These are phyloP conservation scores for Thaumetopoea pityocampa DNA, from an alignment of 1,140 invertebrate genomes.

Conservation along the genomic window DNA sequence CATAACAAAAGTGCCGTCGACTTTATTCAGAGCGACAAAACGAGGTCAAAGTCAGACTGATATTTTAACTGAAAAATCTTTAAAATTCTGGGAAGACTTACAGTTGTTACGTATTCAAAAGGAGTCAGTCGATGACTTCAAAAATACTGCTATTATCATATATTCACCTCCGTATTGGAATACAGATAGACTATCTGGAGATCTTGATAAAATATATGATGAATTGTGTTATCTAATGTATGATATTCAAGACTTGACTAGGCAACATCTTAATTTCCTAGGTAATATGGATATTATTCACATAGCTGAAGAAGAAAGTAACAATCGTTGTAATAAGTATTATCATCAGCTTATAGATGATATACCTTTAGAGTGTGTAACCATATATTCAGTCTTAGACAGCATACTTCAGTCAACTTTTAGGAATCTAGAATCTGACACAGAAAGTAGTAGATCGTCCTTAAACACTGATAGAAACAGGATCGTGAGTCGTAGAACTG, in stretches of 20 bases:
- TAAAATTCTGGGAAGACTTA: slow-evolving; percentile 58
- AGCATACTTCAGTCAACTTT: slow-evolving; percentile 61
- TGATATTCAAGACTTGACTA: slow-evolving; percentile 72
- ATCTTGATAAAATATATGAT: slow-evolving; percentile 68
- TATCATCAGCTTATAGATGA: slow-evolving; percentile 50
- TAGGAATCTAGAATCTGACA: slow-evolving; percentile 21
- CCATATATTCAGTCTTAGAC: slow-evolving; percentile 62
- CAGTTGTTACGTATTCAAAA: slow-evolving; percentile 46
- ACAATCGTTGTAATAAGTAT: slow-evolving; percentile 22
- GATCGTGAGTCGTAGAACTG: too few relatives aligned
- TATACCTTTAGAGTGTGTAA: slow-evolving; percentile 66
- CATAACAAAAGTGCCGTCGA: slow-evolving; percentile 25
- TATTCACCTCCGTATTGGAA: slow-evolving; percentile 60
- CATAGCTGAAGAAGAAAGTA: slow-evolving; percentile 28
- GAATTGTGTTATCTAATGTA: slow-evolving; percentile 72
- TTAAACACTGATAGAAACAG: slow-evolving; percentile 35
- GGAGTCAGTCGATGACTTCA: slow-evolving; percentile 39
- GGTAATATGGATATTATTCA: slow-evolving; percentile 65
- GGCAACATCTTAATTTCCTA: slow-evolving; percentile 70
- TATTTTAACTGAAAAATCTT: slow-evolving; percentile 39
- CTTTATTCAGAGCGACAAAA: slow-evolving; percentile 31
- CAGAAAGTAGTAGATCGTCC: slow-evolving; percentile 29
- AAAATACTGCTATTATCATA: slow-evolving; percentile 65
- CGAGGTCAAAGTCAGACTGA: slow-evolving; percentile 53
- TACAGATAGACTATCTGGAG: slow-evolving; percentile 37